Evolutionary conservation across 2,888 invertebrate genomes (phyloP).

Genomic region (Pandemis corylana): DNA sequence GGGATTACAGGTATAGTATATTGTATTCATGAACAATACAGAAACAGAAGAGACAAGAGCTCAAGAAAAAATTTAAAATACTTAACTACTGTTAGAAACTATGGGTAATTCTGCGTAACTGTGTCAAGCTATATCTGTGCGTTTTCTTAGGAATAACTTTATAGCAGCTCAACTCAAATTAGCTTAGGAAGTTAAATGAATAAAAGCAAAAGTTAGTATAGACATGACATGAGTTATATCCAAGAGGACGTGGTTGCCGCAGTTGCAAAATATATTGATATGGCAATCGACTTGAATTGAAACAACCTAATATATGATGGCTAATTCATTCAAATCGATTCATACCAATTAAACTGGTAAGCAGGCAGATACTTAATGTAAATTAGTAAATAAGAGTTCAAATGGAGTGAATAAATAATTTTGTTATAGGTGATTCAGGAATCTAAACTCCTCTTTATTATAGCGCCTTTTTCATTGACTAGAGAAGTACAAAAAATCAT

Average conservation of each 20-base stretch:
- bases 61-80: too few species aligned
- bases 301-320: background rate
- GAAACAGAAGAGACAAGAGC: too few species aligned
- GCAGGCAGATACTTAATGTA: too few species aligned
- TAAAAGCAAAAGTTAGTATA: too few species aligned
- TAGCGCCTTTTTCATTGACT: slow-evolving; percentile 75
- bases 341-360: background rate
- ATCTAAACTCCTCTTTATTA: slow-evolving; percentile 72
- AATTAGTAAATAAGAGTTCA: too few species aligned
- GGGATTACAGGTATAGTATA: background rate
- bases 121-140: too few species aligned
- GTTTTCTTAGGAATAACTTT: too few species aligned
- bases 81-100: too few species aligned
- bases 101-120: too few species aligned
- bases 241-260: background rate
- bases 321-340: background rate
- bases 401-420: slow-evolving; percentile 25
- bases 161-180: too few species aligned
- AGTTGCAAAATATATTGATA: background rate
- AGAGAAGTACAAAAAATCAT: slow-evolving; percentile 68
- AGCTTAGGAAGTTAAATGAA: too few species aligned
- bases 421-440: slow-evolving; percentile 54
- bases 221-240: background rate
- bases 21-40: background rate
- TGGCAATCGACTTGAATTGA: background rate